Percentiles rank a stretch among this genome's conserved stretches.
These are phyloP conservation scores for Hemibagrus guttatus DNA, from an alignment of 2,797 vertebrate species.

Conservation along the genomic window DNA sequence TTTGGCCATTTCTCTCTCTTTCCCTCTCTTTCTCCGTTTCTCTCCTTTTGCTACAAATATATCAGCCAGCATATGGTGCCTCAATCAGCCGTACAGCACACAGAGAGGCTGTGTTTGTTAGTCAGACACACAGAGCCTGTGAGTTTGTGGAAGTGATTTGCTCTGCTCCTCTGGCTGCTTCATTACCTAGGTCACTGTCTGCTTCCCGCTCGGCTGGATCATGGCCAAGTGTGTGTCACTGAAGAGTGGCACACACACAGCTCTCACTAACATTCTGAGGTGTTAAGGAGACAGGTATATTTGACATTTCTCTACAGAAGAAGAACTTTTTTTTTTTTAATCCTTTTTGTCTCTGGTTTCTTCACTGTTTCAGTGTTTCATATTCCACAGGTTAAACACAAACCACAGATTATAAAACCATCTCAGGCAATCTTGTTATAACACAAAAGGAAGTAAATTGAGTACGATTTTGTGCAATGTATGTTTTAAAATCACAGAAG, in stretches of 20 bases:
- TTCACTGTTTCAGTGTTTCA: background rate
- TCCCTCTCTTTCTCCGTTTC: conserved; percentile 37
- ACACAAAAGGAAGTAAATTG: background rate
- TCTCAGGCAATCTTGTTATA: no score
- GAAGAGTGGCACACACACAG: conserved; percentile 28
- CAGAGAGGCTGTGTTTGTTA: conserved; percentile 56
- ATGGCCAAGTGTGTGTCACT: conserved; percentile 50
- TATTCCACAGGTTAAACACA: conserved; percentile 18
- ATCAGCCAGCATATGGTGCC: conserved; percentile 55
- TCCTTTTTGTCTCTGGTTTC: background rate
- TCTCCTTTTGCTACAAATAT: conserved; percentile 51
- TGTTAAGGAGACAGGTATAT: conserved; percentile 3
- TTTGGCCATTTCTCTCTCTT: conserved; percentile 45
- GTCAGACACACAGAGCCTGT: conserved; percentile 46
- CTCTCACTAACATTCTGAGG: conserved; percentile 17
- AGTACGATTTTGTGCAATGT: background rate
- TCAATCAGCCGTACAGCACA: conserved; percentile 54
- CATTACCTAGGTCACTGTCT: conserved; percentile 57
- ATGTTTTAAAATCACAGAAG: conserved; percentile 4
- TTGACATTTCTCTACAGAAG: conserved; percentile 1
- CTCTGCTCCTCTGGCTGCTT: conserved; percentile 57
- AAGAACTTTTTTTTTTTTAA: background rate
- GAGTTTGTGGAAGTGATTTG: conserved; percentile 57
- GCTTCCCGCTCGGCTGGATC: conserved; percentile 46
- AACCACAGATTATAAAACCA: background rate